Evolutionary conservation across 2,113 vertebrate genomes (phyloP).

Genomic region (Coptodon bakossiorum): DNA sequence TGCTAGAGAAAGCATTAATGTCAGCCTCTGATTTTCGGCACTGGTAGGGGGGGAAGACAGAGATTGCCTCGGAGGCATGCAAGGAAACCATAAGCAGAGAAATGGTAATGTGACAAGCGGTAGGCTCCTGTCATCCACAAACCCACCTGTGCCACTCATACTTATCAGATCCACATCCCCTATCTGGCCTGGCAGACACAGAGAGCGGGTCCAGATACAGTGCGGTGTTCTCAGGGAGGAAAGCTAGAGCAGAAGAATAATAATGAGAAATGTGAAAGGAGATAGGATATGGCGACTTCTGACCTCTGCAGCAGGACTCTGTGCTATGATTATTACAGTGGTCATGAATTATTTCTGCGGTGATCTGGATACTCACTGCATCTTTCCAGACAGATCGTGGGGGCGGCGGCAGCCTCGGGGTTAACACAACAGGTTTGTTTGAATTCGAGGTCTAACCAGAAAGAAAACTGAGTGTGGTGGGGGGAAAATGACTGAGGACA

Average conservation of each 20-base stretch:
- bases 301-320: conserved; percentile 19
- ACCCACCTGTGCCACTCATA: conserved; percentile 49
- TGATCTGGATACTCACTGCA: not conserved
- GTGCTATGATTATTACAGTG: not conserved
- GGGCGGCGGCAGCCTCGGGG: not conserved
- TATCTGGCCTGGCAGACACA: not conserved
- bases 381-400: not conserved
- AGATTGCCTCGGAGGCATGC: not conserved
- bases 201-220: not conserved
- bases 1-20: conserved; percentile 1
- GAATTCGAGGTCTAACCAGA: not conserved
- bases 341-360: conserved; percentile 44
- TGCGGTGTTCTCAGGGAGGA: not conserved
- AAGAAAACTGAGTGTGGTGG: not conserved
- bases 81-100: not conserved
- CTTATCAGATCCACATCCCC: conserved; percentile 17
- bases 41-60: not conserved
- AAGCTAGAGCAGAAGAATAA: not conserved
- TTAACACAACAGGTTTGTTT: not conserved
- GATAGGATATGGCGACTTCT: conserved; percentile 48
- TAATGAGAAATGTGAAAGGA: conserved; percentile 17
- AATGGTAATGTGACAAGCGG: conserved; percentile 41
- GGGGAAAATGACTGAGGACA: not conserved
- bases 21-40: conserved; percentile 22
- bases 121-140: conserved; percentile 13